A percentile compares a stretch with the other conserved stretches of the same genome.
Conservation (phyloP, 2,888 invertebrate genomes). For the Tenthredo notha region DNA sequence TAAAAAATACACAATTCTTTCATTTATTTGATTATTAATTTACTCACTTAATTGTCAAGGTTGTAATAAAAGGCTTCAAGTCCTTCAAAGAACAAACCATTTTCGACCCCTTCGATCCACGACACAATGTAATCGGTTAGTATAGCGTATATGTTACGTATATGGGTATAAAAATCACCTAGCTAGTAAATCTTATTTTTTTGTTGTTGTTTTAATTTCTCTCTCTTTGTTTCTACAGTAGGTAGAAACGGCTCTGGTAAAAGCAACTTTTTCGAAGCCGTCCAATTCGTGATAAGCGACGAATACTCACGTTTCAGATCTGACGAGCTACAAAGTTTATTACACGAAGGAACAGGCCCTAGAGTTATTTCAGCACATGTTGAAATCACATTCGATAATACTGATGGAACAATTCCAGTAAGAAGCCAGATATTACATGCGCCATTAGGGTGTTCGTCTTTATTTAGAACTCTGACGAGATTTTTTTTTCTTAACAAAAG, state of each 20-base stretch:
- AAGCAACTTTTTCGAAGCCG: conserved; percentile 99
- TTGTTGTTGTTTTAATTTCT: neutral
- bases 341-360: conserved; percentile 99
- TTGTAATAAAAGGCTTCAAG: conserved; percentile 99
- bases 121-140: conserved; percentile 96
- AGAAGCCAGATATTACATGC: conserved; percentile 67
- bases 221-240: conserved; percentile 80
- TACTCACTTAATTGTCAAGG: conserved; percentile 80
- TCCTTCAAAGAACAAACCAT: conserved; percentile 99
- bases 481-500: too few species aligned
- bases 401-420: conserved; percentile 97
- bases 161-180: neutral
- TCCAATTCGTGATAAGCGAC: conserved; percentile 99
- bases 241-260: conserved; percentile 99
- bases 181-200: neutral
- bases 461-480: too few species aligned
- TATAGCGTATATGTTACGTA: conserved; percentile 49
- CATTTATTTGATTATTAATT: neutral
- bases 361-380: conserved; percentile 98
- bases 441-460: too few species aligned
- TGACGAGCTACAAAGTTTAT: conserved; percentile 95
- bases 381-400: conserved; percentile 99
- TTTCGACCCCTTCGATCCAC: conserved; percentile 97
- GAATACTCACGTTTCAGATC: conserved; percentile 98
- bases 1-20: neutral